These are phyloP conservation scores for Polypedilum vanderplanki DNA, from an alignment of 1,140 invertebrate species.

Conservation along the genomic window DNA sequence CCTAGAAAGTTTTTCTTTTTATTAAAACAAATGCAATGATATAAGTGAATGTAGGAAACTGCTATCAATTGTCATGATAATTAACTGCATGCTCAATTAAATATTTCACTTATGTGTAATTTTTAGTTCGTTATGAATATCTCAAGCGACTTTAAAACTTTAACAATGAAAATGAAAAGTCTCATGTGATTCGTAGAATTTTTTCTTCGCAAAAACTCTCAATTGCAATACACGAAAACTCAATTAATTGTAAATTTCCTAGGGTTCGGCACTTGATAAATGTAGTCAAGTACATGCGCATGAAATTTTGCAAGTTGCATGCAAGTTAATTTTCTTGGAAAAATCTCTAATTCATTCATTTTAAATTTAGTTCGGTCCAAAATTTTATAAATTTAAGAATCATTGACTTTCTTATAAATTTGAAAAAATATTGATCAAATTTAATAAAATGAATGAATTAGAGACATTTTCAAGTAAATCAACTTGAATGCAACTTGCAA, in stretches of 20 bases:
- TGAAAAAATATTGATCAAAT: neutral
- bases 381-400: no score
- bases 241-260: conserved; percentile 13
- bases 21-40: neutral
- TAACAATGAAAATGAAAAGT: neutral
- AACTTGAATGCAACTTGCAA: no score
- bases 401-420: no score
- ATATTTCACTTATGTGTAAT: neutral
- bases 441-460: no score
- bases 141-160: neutral
- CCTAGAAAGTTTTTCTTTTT: neutral
- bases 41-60: neutral
- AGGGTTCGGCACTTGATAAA: no score
- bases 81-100: neutral
- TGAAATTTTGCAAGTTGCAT: no score
- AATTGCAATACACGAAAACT: no score
- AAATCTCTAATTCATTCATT: no score
- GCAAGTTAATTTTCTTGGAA: no score
- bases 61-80: neutral
- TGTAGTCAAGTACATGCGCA: no score
- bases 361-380: no score
- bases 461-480: no score
- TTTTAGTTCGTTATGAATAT: neutral
- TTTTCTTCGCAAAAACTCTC: neutral
- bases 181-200: neutral